These are phyloP conservation scores for Actenoides lindsayi DNA, from an alignment of 2,113 vertebrate species.

Conservation along the genomic window DNA sequence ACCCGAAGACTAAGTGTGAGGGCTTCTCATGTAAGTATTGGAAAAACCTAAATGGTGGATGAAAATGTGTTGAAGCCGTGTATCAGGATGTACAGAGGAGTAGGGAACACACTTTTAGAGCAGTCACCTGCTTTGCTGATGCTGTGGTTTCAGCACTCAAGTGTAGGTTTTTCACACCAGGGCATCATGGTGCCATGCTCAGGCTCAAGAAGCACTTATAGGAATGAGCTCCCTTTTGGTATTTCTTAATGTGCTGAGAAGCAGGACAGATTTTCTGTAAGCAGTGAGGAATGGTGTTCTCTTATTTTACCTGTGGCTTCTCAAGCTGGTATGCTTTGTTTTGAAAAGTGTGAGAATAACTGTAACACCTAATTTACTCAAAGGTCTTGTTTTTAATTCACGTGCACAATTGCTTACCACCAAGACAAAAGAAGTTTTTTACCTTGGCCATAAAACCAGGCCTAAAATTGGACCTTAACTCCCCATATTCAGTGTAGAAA, in stretches of 20 bases:
- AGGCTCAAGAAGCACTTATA: background rate
- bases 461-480: background rate
- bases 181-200: background rate
- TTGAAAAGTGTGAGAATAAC: background rate
- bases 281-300: background rate
- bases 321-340: background rate
- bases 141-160: background rate
- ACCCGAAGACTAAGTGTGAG: background rate
- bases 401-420: background rate
- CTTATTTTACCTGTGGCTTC: background rate
- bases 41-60: background rate
- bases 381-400: background rate
- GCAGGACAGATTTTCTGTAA: background rate
- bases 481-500: background rate
- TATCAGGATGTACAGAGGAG: background rate
- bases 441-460: background rate
- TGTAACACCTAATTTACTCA: background rate
- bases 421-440: background rate
- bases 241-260: background rate
- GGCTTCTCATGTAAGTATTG: background rate
- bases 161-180: background rate
- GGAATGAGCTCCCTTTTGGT: background rate
- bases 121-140: background rate
- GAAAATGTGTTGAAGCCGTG: background rate
- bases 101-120: background rate